Evolutionary conservation across 2,797 vertebrate genomes (phyloP).

Genomic region (Chaunax sp.): DNA sequence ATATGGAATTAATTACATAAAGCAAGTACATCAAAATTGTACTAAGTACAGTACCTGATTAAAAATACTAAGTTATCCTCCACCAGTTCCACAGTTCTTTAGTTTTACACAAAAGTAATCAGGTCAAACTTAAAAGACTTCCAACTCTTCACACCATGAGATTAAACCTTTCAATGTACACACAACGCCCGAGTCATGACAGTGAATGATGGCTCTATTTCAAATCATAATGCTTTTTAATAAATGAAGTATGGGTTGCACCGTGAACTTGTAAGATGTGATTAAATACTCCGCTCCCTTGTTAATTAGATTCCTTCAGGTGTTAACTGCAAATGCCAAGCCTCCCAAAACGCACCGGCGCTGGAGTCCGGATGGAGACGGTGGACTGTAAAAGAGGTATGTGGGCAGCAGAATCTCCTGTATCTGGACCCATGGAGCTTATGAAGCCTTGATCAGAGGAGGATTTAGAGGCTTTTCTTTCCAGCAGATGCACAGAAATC

Average conservation of each 20-base stretch:
- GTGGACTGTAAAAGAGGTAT: conserved; percentile 3
- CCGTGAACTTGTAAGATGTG: conserved; percentile 61
- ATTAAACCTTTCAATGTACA: conserved; percentile 58
- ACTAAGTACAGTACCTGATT: too few relatives aligned
- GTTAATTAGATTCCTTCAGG: conserved; percentile 80
- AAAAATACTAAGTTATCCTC: too few relatives aligned
- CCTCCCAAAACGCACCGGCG: conserved; percentile 39
- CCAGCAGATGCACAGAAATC: conserved; percentile 46
- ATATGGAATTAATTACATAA: too few relatives aligned
- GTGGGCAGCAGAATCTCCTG: conserved; percentile 48
- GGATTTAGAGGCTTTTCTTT: conserved; percentile 71
- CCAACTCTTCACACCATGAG: conserved; percentile 8
- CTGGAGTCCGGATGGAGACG: conserved; percentile 44
- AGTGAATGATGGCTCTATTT: conserved; percentile 78
- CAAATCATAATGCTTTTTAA: conserved; percentile 76
- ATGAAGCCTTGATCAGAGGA: conserved; percentile 64
- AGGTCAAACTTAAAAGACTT: conserved; percentile 28
- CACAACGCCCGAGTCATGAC: conserved; percentile 59
- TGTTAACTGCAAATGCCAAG: conserved; percentile 75
- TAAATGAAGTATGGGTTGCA: conserved; percentile 73
- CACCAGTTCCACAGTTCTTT: not conserved
- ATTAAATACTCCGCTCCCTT: conserved; percentile 68
- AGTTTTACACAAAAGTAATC: not conserved
- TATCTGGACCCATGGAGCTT: conserved; percentile 43
- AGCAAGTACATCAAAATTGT: not conserved